Evolutionary conservation across 2,888 invertebrate genomes (phyloP).

Genomic region (Pomacea canaliculata): DNA sequence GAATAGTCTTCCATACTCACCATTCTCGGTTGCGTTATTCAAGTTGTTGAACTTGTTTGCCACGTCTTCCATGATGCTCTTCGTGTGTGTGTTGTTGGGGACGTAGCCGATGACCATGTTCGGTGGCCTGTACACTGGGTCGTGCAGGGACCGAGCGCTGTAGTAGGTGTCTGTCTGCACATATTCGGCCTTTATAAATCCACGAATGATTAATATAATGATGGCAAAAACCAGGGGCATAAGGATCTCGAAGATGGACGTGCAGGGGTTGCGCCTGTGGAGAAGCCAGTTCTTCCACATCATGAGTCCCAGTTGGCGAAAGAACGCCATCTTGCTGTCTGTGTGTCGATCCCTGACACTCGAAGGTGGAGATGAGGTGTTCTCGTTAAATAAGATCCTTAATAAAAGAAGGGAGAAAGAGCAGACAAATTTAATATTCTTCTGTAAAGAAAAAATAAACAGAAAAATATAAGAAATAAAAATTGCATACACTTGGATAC

Average conservation of each 20-base stretch:
- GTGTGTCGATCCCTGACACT: not conserved
- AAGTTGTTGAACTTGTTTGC: not conserved
- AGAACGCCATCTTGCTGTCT: constrained; percentile 72
- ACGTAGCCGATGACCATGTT: constrained; percentile 15
- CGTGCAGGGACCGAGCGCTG: not conserved
- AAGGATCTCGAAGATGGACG: constrained; percentile 52
- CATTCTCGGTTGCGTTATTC: no score
- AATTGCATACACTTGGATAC: no score
- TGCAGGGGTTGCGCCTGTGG: constrained; percentile 47
- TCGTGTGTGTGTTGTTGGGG: constrained; percentile 10
- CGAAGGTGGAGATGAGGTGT: no score
- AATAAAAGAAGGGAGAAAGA: no score
- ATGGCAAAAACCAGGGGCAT: constrained; percentile 50
- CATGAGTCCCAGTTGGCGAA: constrained; percentile 48
- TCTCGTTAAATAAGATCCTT: no score
- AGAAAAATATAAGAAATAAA: no score
- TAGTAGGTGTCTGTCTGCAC: constrained; percentile 18
- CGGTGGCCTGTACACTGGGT: not conserved
- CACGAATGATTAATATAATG: constrained; percentile 44
- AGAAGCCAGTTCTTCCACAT: constrained; percentile 57
- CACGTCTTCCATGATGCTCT: constrained; percentile 19
- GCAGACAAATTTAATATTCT: no score
- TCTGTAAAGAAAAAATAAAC: no score
- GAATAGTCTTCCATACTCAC: no score
- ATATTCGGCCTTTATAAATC: constrained; percentile 13